Conservation (phyloP, 2,113 vertebrate species). For the Acrocephalus kingi region DNA sequence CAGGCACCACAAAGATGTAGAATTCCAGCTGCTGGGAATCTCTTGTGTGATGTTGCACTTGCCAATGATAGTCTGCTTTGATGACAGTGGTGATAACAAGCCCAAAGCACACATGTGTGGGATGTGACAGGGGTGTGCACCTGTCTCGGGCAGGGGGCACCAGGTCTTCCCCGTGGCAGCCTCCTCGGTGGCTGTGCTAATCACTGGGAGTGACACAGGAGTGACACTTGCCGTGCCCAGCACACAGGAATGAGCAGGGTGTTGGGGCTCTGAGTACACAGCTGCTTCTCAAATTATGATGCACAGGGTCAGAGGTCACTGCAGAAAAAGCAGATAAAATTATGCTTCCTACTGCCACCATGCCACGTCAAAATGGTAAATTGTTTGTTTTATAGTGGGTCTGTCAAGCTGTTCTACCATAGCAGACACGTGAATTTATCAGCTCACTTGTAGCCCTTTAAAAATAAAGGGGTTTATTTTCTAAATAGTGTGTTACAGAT, state of each 20-base stretch:
- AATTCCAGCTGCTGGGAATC: not conserved
- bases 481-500: not conserved
- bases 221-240: not conserved
- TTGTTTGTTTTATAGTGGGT: not conserved
- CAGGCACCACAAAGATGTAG: not conserved
- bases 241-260: not conserved
- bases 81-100: not conserved
- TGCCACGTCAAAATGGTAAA: slow-evolving; percentile 21
- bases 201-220: not conserved
- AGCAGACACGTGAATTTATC: not conserved
- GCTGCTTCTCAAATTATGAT: slow-evolving; percentile 62
- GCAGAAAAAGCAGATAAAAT: slow-evolving; percentile 62
- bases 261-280: slow-evolving; percentile 34
- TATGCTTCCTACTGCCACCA: slow-evolving; percentile 11
- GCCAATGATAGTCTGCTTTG: not conserved
- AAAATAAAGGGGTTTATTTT: not conserved
- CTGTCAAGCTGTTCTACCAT: not conserved
- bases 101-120: not conserved
- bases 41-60: not conserved
- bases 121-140: slow-evolving; percentile 29
- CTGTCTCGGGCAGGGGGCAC: not conserved
- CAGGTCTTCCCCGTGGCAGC: not conserved
- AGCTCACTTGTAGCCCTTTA: not conserved
- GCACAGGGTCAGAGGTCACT: slow-evolving; percentile 41
- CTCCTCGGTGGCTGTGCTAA: slow-evolving; percentile 10